Base-by-base conservation (phyloP, 2,888 invertebrate genomes). In the Drosophila lacicola region DNA sequence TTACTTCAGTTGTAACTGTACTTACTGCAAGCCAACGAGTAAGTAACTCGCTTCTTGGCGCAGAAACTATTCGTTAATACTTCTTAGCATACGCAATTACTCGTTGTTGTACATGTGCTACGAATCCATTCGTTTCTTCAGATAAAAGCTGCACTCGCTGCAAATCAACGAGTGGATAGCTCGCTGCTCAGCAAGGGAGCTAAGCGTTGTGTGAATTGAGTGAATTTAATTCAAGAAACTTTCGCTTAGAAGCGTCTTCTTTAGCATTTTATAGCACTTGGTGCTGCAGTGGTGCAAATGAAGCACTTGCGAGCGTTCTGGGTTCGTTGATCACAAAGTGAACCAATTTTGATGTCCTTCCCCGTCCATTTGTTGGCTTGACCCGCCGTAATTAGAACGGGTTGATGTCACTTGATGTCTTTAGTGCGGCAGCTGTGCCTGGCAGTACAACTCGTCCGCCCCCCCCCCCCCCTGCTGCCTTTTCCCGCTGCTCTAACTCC, bases 381-480 rank as follows among this genome's bases (percentile, higher is more conserved):
- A 45, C 49, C 55, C 33, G 57, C 6, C 44, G 58, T 68, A 78
- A 75, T 75, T 78, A 68, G 78, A 74, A 25, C 50, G 45, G 37
- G 10, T 37, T n/a, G 37, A 44, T 64, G 56, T 63, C 77, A 53
- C 49, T 49, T 13, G 33, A 41, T 50, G 56, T 53, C 76, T 42
- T 56, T 25, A 42, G 34, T n/a, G 44, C 29, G 44, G 29, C 55
- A 34, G 47, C 41, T 49, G 49, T 25, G 34, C 13, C 19, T 62
- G 62, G 29, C 19, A 14, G 21, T 14, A 29, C 6, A 9, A 19
- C 41, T 14, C 29, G 8, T 41, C 14, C 2, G n/a, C n/a, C 10
- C 9, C 25, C 25, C 10, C 21, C n/a, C 1, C 29, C 46, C 5
- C 14, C 21, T 33, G 2, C 19, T 6, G 0, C 11, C 2, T 10